Base-by-base conservation (phyloP, 1,140 invertebrate genomes). In the Zaprionus capensis region DNA sequence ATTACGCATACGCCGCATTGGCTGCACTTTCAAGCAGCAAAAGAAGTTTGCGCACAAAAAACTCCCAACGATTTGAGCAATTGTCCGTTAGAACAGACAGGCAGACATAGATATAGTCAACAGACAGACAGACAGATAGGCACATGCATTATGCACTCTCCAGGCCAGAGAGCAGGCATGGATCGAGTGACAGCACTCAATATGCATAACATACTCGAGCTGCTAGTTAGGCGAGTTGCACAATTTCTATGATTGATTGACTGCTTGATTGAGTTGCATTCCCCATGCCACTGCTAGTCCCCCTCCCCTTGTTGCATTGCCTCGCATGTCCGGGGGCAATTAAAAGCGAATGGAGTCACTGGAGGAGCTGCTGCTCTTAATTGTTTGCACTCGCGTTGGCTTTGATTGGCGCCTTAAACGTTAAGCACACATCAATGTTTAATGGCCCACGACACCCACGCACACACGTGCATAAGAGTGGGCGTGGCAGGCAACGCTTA, bases 211-310 rank as follows among this genome's bases (percentile, higher is more conserved):
- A 76, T 24, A 59, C 17, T 59, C 36, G 44, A 83, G 80, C 80
- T 87, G 80, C 76, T 51, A 17, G 41, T 46, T 46, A 46, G 41
- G 62, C 80, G 80, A 86, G 82, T 87, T 83, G 63, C 41, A 46
- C 41, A 46, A 46, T 80, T 80, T 83, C 81, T 80, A 82, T 86
- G 82, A 86, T 86, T 87, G 84, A 87, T 81, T 83, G 84, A 88
- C 81, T 87, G 64, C 57, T 62, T 87, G 84, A 83, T 88, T 88
- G 81, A 83, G 70, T 62, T 57, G 57, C 76, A 44, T 7, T 49
- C 44, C 53, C 41, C 14, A 28, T 46, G n/a, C n/a, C 17, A 36
- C 31, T 15, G 0, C 5, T 1, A 6, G 20, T 12, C 24, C n/a
- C n/a, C 12, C 46, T 4, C 46, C 4, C n/a, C 15, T 49, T 5